Conservation (phyloP, 2,797 vertebrate genomes). For the Danio albolineatus region DNA sequence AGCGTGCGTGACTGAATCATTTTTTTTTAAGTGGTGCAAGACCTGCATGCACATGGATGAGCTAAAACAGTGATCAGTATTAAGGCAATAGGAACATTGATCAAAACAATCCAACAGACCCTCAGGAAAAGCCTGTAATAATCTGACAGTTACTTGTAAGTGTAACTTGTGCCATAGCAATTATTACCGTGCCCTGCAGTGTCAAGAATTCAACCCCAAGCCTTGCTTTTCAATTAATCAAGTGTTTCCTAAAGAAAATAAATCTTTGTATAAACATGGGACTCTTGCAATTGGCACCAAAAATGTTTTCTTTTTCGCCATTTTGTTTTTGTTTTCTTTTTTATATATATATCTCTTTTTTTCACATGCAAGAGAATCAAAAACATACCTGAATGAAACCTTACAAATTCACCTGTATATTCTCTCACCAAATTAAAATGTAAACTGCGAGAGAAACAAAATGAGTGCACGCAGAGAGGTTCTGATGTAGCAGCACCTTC, state of each 20-base stretch:
- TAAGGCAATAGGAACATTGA: slow-evolving; percentile 63
- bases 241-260: slow-evolving; percentile 60
- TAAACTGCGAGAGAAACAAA: slow-evolving; percentile 84
- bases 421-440: slow-evolving; percentile 78
- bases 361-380: slow-evolving; percentile 75
- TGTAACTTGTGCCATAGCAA: slow-evolving; percentile 31
- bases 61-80: slow-evolving; percentile 60
- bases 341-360: background rate
- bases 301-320: slow-evolving; percentile 53
- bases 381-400: slow-evolving; percentile 83
- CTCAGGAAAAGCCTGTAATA: slow-evolving; percentile 54
- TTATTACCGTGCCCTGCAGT: slow-evolving; percentile 53
- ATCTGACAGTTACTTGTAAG: slow-evolving; percentile 47
- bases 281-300: slow-evolving; percentile 74
- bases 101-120: slow-evolving; percentile 55
- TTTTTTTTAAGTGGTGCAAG: slow-evolving; percentile 59
- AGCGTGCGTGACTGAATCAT: slow-evolving; percentile 48
- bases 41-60: slow-evolving; percentile 66
- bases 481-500: slow-evolving; percentile 64
- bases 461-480: slow-evolving; percentile 75
- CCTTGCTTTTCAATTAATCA: slow-evolving; percentile 56
- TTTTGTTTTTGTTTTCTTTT: slow-evolving; percentile 49
- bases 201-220: slow-evolving; percentile 54
- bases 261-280: slow-evolving; percentile 78
- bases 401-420: slow-evolving; percentile 78